Percentiles rank a stretch among this genome's conserved stretches.
phyloP scores from a whole-genome alignment of 1,140 invertebrate species.

The Magallana gigas region DNA sequence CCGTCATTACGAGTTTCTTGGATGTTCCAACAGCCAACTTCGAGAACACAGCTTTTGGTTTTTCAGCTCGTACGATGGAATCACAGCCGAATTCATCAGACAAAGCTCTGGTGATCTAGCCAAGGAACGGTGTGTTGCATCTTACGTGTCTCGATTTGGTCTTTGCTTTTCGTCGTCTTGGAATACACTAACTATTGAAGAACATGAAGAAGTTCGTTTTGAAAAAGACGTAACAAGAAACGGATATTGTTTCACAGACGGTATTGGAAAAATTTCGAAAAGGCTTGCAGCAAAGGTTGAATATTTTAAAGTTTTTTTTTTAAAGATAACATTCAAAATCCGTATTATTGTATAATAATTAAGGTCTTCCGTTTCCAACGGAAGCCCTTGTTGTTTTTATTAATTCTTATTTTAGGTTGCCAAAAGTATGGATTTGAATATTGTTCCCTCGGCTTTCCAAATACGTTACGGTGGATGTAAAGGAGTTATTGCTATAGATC shows the following conservation, averaged over 20 bases:
- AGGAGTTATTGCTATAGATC: conserved; percentile 41
- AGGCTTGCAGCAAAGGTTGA: conserved; percentile 20
- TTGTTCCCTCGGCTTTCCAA: conserved; percentile 43
- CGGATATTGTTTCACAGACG: conserved; percentile 37
- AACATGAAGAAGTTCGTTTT: neutral
- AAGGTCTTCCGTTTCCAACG: too few relatives aligned
- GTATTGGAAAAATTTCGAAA: conserved; percentile 39
- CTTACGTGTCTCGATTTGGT: conserved; percentile 43
- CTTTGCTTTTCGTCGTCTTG: conserved; percentile 37
- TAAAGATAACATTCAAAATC: neutral
- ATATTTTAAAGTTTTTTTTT: neutral
- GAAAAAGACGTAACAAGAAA: conserved; percentile 18
- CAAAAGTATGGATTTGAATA: neutral
- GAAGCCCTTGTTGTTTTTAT: too few relatives aligned
- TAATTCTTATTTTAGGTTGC: conserved; percentile 17
- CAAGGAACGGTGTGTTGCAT: conserved; percentile 32
- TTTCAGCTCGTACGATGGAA: conserved; percentile 4
- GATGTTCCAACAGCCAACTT: conserved; percentile 43
- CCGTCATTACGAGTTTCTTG: conserved; percentile 32
- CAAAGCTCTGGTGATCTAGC: neutral
- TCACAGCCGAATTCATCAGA: conserved; percentile 29
- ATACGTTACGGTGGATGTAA: conserved; percentile 49
- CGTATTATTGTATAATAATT: too few relatives aligned
- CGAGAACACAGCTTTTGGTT: conserved; percentile 49
- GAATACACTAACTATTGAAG: conserved; percentile 3